Conservation (phyloP, 1,140 invertebrate genomes). For the Brachionus calyciflorus region DNA sequence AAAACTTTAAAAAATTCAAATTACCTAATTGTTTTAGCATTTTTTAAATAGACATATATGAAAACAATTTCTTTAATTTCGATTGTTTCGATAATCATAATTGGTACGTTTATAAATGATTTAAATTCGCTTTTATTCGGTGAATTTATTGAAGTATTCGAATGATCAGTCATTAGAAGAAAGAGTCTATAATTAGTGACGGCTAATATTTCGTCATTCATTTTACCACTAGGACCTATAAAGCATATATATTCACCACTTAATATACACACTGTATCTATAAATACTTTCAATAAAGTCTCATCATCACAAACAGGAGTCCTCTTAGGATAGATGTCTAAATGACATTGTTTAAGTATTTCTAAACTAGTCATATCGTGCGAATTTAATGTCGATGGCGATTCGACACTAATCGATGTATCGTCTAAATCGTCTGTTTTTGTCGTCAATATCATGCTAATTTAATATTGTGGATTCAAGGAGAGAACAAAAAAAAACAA, state of each 20-base stretch:
- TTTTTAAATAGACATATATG: constrained; percentile 56
- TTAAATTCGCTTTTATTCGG: background rate
- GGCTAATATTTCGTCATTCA: constrained; percentile 6
- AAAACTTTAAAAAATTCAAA: constrained; percentile 58
- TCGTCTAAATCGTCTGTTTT: constrained; percentile 17
- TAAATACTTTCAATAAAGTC: background rate
- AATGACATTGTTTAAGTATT: constrained; percentile 36
- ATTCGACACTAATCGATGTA: background rate
- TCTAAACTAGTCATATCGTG: constrained; percentile 27
- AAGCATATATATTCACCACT: constrained; percentile 32
- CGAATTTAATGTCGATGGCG: background rate
- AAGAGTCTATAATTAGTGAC: constrained; percentile 40
- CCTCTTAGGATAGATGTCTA: constrained; percentile 10
- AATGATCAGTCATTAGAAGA: background rate
- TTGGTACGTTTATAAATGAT: constrained; percentile 69
- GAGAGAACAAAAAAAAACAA: constrained; percentile 10
- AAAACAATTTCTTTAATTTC: constrained; percentile 63
- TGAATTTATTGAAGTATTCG: too few relatives aligned
- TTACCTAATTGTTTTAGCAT: constrained; percentile 57
- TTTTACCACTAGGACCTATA: constrained; percentile 8
- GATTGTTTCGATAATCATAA: constrained; percentile 77
- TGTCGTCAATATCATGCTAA: too few relatives aligned
- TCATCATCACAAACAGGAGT: constrained; percentile 27
- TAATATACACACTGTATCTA: background rate
- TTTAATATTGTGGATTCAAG: constrained; percentile 9